Conservation (phyloP, 2,888 invertebrate genomes). For the Drosophila buzzatii region DNA sequence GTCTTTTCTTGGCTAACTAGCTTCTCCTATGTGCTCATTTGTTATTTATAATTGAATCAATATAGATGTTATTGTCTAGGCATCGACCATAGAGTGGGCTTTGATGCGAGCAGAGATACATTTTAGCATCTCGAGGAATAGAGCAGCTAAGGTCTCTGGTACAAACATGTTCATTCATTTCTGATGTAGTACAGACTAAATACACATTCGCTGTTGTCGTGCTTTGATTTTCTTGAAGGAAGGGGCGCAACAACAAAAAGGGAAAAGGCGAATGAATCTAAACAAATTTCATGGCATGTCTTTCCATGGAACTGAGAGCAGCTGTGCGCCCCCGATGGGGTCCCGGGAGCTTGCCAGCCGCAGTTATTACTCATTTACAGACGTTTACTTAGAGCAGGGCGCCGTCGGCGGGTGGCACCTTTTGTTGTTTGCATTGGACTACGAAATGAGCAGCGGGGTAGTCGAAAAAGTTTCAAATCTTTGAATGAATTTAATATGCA, state of each 20-base stretch:
- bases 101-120: neutral
- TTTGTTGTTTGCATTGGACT: constrained; percentile 69
- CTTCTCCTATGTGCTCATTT: constrained; percentile 3
- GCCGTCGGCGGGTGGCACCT: constrained; percentile 15
- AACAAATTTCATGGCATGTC: constrained; percentile 56
- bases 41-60: constrained; percentile 39
- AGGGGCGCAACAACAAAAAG: neutral
- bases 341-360: constrained; percentile 44
- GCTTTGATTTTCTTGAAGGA: constrained; percentile 13
- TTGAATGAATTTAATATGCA: constrained; percentile 68
- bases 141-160: constrained; percentile 10
- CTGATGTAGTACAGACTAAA: neutral
- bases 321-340: neutral
- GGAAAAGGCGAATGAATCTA: constrained; percentile 52
- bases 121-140: neutral
- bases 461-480: constrained; percentile 65
- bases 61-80: constrained; percentile 4
- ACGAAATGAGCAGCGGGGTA: constrained; percentile 53
- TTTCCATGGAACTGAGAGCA: constrained; percentile 35
- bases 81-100: constrained; percentile 2
- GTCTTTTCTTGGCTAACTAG: neutral
- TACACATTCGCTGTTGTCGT: neutral
- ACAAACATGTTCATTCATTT: neutral
- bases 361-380: constrained; percentile 75
- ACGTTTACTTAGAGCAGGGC: constrained; percentile 43